Base-by-base conservation (phyloP, 2,113 vertebrate species). In the Centrocercus urophasianus region DNA sequence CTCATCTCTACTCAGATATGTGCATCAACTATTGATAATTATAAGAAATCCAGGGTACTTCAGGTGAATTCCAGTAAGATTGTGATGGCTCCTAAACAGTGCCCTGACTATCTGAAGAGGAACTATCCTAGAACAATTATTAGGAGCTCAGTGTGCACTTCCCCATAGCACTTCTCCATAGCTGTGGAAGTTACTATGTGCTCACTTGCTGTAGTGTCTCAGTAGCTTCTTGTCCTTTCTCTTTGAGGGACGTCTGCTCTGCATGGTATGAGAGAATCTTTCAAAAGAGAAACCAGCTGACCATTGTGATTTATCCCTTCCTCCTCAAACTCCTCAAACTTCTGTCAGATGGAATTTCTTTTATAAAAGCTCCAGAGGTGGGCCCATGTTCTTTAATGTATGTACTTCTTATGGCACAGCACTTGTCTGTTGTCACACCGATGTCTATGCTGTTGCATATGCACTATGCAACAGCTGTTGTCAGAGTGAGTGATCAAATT, bases 61-160 rank as follows among this genome's bases (percentile, higher is more conserved):
- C 95, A 94, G 95, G 95, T 97, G 88, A 95, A 97, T 97, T 97
- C 96, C 96, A 92, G 47, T 10, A 80, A 38, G 61, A 48, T 92
- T 89, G 61, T 77, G 76, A 77, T 86, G 66, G 88, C 69, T 94
- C 76, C 93, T 90, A 63, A 75, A 65, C 18, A 50, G 24, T 86
- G 72, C 77, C 34, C 11, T 69, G 45, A 14, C 54, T 83, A 0
- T 69, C 15, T 83, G 73, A 93, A 96, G 91, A 86, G 94, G 94
- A 96, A 96, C 93, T 13, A 5, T 92, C 90, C 83, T 88, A 84
- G 40, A 88, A 57, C 73, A 86, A 88, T 78, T 89, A n/a, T 21
- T 70, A 18, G 91, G 94, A 96, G 78, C 87, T 89, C 50, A 52
- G 75, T 85, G 42, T 8, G 19, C 73, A 59, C 94, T 97, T 97